Base-by-base conservation (phyloP, 2,113 vertebrate species). In the Opisthocomus hoazin region DNA sequence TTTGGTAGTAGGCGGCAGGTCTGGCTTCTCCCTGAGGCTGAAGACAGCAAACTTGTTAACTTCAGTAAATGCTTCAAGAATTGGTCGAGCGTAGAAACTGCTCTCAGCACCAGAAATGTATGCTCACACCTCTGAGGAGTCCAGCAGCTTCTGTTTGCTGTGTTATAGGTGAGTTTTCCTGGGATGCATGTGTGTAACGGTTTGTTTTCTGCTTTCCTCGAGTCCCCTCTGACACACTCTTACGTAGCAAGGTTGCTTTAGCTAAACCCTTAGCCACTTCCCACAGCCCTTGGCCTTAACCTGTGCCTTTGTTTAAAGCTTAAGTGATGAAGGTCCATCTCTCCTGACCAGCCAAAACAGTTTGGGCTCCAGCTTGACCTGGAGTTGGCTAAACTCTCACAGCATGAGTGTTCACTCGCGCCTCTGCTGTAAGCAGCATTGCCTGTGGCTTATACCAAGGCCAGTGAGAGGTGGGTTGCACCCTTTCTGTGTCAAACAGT, bases 171-270 rank as follows among this genome's bases (percentile, higher is more conserved):
- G 85, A 30, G 20, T 76, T 93, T 48, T n/a, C 75, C 85, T 5
- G 2, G 6, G 4, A 0, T 4, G 5, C 32, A 2, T 14, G 2
- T 1, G 34, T 10, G 43, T 41, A 32, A 1, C 5, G 12, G 7
- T 73, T 46, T 37, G 4, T 29, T 43, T 81, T 37, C 58, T 45
- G 27, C 71, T 75, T 75, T 76, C 24, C 66, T 15, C 0, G 0
- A 29, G 8, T 5, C 10, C 19, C 23, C 65, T 50, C 34, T 3
- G 30, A 19, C 3, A 2, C 12, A 0, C 20, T 63, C 36, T 48
- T 43, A 36, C 21, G 3, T 4, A 46, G 41, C 73, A 4, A 36
- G 30, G 17, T 45, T 36, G 27, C 73, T 70, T n/a, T 2, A 34
- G 19, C 64, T 56, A 15, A 32, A 48, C n/a, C 57, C 36, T 18